These are phyloP conservation scores for Autographa pulchrina DNA, from an alignment of 2,888 invertebrate genomes.

Conservation along the genomic window DNA sequence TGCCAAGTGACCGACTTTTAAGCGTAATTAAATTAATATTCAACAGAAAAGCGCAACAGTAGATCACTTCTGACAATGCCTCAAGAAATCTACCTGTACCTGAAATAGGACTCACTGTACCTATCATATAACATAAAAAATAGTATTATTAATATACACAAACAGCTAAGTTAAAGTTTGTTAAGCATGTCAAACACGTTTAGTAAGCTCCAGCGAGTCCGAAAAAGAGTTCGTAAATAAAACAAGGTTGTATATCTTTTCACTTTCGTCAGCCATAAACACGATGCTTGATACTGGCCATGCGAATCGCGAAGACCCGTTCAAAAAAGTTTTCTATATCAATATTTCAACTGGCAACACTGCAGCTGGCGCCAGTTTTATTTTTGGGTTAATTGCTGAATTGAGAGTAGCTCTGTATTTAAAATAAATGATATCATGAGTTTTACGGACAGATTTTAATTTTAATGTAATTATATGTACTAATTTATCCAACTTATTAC, in stretches of 20 bases:
- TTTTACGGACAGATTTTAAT: not conserved
- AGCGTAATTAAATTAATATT: not conserved
- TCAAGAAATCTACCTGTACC: not conserved
- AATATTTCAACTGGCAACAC: not conserved
- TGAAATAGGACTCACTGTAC: not conserved
- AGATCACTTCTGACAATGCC: not conserved
- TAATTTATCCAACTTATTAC: too few species aligned
- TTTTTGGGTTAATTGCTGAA: constrained; percentile 5
- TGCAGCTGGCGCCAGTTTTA: constrained; percentile 8
- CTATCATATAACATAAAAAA: not conserved
- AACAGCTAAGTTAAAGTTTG: constrained; percentile 44
- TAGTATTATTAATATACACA: constrained; percentile 24
- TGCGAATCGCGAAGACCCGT: constrained; percentile 25
- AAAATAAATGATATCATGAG: constrained; percentile 1
- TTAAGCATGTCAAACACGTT: constrained; percentile 60
- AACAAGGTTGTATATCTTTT: constrained; percentile 60
- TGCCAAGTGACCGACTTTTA: not conserved
- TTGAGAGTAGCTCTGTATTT: not conserved
- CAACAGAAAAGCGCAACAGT: not conserved
- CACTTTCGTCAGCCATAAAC: constrained; percentile 65
- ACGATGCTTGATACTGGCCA: constrained; percentile 24
- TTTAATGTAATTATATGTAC: not conserved
- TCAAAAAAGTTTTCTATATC: constrained; percentile 14
- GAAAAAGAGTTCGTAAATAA: constrained; percentile 50
- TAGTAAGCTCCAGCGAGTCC: constrained; percentile 40